A percentile compares a stretch with the other conserved stretches of the same genome.
Evolutionary conservation across 1,140 invertebrate species (phyloP).

Genomic region (Centruroides sculpturatus): DNA sequence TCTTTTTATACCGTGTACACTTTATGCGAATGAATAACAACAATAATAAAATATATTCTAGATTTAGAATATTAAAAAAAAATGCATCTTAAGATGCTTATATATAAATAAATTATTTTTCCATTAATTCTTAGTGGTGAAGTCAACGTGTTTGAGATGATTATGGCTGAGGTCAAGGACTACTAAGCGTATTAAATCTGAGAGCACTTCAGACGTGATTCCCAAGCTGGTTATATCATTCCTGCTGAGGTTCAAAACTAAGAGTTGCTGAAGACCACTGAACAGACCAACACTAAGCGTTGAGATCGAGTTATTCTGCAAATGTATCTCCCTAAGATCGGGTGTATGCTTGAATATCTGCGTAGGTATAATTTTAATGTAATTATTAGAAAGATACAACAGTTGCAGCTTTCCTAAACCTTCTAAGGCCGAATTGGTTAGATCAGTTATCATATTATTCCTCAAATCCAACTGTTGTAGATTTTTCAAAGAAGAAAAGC

Average conservation of each 20-base stretch:
- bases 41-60: no score
- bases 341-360: slow-evolving; percentile 53
- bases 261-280: slow-evolving; percentile 11
- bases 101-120: no score
- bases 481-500: slow-evolving; percentile 13
- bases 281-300: slow-evolving; percentile 9
- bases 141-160: slow-evolving; percentile 60
- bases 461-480: slow-evolving; percentile 53
- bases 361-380: slow-evolving; percentile 57
- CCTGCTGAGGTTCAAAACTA: slow-evolving; percentile 15
- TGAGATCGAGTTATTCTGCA: slow-evolving; percentile 70
- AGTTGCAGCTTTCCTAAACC: slow-evolving; percentile 57
- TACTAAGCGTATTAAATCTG: slow-evolving; percentile 47
- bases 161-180: slow-evolving; percentile 73
- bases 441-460: slow-evolving; percentile 65
- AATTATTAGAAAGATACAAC: slow-evolving; percentile 71
- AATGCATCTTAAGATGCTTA: no score
- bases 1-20: no score
- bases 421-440: slow-evolving; percentile 58
- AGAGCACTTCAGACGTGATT: slow-evolving; percentile 9
- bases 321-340: slow-evolving; percentile 57
- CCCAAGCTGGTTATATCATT: slow-evolving; percentile 9
- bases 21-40: no score
- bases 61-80: no score
- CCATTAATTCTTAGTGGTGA: slow-evolving; percentile 37